Evolutionary conservation across 2,113 vertebrate genomes (phyloP), one percentile per base, ranked within the genome.

Genomic region (Connochaetes taurinus): DNA sequence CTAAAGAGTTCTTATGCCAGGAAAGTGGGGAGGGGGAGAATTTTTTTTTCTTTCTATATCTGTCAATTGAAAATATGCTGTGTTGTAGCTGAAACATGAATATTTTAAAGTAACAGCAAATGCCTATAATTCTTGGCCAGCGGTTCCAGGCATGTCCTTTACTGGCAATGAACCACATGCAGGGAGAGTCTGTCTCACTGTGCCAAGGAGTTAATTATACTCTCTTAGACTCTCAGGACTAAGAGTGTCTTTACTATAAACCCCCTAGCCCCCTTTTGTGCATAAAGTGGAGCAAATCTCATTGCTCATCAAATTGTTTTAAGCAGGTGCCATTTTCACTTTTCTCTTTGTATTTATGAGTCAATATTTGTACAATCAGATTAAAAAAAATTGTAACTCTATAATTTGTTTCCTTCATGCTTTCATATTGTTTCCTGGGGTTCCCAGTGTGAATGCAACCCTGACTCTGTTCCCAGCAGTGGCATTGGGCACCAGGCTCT

Each of bases 131-230:
- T 97, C 95, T 97, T 96, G 95, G 98, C 86, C 95, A 90, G 91
- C 7, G 16, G 62, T 96, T 97, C 87, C 92, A 98, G 87, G 84
- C 95, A 88, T 97, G 93, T 97, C 95, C 93, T 94, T 98, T 97
- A 52, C 96, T 98, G 97, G 98, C 98, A 98, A 67, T 76, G 90
- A 98, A 96, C 91, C 90, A 95, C 97, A 86, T 1, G 11, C 55
- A 74, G 87, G 11, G 76, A 83, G 88, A 97, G 84, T 74, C 64
- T 92, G 84, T 60, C 52, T 97, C 47, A 7, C 0, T 0, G 64
- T 97, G 98, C 98, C 97, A 98, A 97, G 87, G 87, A 97, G 87
- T 96, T 98, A 97, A 97, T 97, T 97, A 96, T 47, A 60, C 80
- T 90, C 96, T 88, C 94, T 90, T 83, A 95, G 90, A 87, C 36